Evolutionary conservation across 2,797 vertebrate genomes (phyloP).

Genomic region (Rachycentron canadum): DNA sequence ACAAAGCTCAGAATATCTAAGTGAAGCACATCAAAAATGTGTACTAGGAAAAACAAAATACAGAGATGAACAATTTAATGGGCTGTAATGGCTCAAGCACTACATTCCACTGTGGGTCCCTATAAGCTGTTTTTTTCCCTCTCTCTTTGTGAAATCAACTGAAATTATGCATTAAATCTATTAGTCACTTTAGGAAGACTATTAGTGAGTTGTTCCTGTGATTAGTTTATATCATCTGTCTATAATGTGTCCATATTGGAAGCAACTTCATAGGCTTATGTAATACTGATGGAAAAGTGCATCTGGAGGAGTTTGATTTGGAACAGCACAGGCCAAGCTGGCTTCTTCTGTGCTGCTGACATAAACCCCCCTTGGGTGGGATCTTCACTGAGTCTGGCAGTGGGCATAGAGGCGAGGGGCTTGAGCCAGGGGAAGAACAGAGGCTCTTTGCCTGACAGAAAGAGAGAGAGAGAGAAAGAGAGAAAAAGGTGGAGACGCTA

Average conservation of each 20-base stretch:
- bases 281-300: constrained; percentile 39
- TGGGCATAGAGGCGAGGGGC: constrained; percentile 19
- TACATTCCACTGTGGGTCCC: constrained; percentile 18
- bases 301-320: constrained; percentile 49
- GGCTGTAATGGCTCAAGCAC: constrained; percentile 49
- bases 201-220: constrained; percentile 15
- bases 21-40: constrained; percentile 72
- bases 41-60: constrained; percentile 41
- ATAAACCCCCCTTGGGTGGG: constrained; percentile 45
- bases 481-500: constrained; percentile 1
- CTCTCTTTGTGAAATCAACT: constrained; percentile 41
- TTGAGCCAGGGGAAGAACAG: constrained; percentile 52
- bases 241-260: constrained; percentile 40
- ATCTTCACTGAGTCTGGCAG: constrained; percentile 53
- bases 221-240: constrained; percentile 35
- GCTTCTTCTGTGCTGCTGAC: constrained; percentile 54
- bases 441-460: constrained; percentile 35
- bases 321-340: constrained; percentile 34
- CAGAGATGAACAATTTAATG: constrained; percentile 61
- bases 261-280: constrained; percentile 22
- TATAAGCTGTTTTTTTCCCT: constrained; percentile 19
- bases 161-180: constrained; percentile 27
- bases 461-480: constrained; percentile 2
- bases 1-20: constrained; percentile 68
- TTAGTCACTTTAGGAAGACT: constrained; percentile 27